phyloP scores from a whole-genome alignment of 2,797 vertebrate genomes.

The Sebastes itinus region DNA sequence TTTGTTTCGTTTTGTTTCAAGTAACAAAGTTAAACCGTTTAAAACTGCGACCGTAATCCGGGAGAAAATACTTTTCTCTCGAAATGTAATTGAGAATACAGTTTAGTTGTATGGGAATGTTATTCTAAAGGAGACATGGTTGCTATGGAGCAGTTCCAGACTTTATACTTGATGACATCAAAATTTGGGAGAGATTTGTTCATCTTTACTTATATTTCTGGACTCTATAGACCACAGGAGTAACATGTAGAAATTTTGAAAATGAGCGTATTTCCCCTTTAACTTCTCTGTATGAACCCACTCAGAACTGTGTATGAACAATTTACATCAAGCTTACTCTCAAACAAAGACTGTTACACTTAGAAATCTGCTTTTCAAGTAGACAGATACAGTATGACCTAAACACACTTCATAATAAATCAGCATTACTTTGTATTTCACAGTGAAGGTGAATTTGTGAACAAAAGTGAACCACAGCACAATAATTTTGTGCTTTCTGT shows the following conservation, averaged over 20 bases:
- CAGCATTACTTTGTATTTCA: neutral
- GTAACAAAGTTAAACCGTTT: fast-evolving
- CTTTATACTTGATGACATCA: neutral
- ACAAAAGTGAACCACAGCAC: slow-evolving; percentile 3
- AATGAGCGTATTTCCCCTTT: neutral
- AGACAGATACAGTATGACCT: neutral
- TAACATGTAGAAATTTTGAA: fast-evolving
- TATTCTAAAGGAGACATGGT: too few species aligned
- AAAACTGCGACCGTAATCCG: fast-evolving
- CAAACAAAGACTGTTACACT: neutral
- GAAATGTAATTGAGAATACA: fast-evolving
- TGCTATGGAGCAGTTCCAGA: neutral
- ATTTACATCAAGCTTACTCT: neutral
- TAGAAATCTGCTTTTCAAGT: neutral
- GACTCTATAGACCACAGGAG: neutral
- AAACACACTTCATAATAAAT: neutral
- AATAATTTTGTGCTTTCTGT: slow-evolving; percentile 36
- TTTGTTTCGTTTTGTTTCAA: too few species aligned
- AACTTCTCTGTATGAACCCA: neutral
- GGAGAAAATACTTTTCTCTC: too few species aligned
- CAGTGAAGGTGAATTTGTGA: neutral
- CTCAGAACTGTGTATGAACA: neutral
- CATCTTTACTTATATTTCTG: neutral
- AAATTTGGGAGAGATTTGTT: neutral
- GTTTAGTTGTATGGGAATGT: too few species aligned